These are phyloP conservation scores for Synanthedon formicaeformis DNA, from an alignment of 2,888 invertebrate genomes.

Conservation along the genomic window DNA sequence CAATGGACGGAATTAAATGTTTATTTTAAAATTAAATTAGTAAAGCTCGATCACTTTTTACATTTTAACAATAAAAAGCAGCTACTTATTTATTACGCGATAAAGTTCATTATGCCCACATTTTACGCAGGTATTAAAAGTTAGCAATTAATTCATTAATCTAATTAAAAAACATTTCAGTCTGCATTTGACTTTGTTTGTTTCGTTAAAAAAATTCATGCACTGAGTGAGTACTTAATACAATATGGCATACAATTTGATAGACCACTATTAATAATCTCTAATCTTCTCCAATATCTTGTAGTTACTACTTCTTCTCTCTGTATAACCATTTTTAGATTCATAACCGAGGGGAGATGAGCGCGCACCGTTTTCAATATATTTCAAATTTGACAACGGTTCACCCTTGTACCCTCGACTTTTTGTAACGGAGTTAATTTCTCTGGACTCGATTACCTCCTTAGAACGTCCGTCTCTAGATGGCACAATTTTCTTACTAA, in stretches of 20 bases:
- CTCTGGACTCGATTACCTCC: slow-evolving; percentile 78
- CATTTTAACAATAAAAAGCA: slow-evolving; percentile 8
- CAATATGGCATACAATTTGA: slow-evolving; percentile 41
- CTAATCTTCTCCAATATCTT: slow-evolving; percentile 59
- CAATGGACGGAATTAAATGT: slow-evolving; percentile 40
- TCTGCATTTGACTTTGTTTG: slow-evolving; percentile 50
- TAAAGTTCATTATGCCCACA: slow-evolving; percentile 33
- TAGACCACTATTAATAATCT: slow-evolving; percentile 47
- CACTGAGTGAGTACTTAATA: slow-evolving; percentile 5
- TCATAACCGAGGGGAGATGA: slow-evolving; percentile 41
- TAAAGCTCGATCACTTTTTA: slow-evolving; percentile 65
- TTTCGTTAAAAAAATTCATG: slow-evolving; percentile 15
- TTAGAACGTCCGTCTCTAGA: slow-evolving; percentile 73
- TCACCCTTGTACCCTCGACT: slow-evolving; percentile 69
- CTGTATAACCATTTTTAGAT: slow-evolving; percentile 48
- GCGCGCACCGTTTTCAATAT: slow-evolving; percentile 66
- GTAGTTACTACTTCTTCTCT: slow-evolving; percentile 58
- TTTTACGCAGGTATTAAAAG: slow-evolving; percentile 25
- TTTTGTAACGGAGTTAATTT: slow-evolving; percentile 78
- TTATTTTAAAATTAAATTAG: slow-evolving; percentile 50
- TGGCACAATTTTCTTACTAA: slow-evolving; percentile 77
- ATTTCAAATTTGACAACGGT: slow-evolving; percentile 56
- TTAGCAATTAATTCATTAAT: slow-evolving; percentile 30
- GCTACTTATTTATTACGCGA: background rate
- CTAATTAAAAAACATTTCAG: slow-evolving; percentile 49